Evolutionary conservation across 2,797 vertebrate species (phyloP).

Genomic region (Halcyon badia): DNA sequence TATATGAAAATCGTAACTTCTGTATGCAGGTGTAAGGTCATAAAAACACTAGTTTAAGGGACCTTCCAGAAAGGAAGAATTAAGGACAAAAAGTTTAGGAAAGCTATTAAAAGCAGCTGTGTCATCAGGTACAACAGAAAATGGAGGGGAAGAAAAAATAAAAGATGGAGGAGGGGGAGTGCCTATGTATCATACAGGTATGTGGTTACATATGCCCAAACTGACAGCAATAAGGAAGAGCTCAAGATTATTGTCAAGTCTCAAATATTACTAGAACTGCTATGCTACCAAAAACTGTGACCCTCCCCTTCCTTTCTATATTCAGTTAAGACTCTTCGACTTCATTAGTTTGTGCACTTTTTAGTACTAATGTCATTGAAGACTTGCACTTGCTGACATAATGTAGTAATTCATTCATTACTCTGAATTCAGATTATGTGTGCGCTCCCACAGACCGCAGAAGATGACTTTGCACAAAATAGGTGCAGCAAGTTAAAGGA

Average conservation of each 20-base stretch:
- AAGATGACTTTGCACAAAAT: background rate
- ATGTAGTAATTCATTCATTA: background rate
- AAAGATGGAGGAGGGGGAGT: background rate
- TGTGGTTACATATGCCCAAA: background rate
- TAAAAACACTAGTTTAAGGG: background rate
- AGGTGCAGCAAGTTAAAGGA: background rate
- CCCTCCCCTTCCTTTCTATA: background rate
- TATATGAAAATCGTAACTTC: background rate
- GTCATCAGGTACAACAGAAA: background rate
- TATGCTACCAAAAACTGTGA: background rate
- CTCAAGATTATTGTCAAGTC: background rate
- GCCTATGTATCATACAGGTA: background rate
- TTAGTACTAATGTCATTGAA: background rate
- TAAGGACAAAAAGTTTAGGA: background rate
- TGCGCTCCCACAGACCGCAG: background rate
- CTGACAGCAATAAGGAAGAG: background rate
- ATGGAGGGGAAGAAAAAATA: no score
- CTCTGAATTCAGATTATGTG: background rate
- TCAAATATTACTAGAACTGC: background rate
- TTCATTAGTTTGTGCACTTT: background rate
- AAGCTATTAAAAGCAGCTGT: background rate
- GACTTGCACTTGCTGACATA: background rate
- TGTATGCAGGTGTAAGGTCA: background rate
- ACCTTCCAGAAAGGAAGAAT: background rate
- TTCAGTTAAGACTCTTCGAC: background rate